Evolutionary conservation across 2,113 vertebrate species (phyloP), one percentile per base, ranked within the genome.

Genomic region (Pseudonaja textilis): DNA sequence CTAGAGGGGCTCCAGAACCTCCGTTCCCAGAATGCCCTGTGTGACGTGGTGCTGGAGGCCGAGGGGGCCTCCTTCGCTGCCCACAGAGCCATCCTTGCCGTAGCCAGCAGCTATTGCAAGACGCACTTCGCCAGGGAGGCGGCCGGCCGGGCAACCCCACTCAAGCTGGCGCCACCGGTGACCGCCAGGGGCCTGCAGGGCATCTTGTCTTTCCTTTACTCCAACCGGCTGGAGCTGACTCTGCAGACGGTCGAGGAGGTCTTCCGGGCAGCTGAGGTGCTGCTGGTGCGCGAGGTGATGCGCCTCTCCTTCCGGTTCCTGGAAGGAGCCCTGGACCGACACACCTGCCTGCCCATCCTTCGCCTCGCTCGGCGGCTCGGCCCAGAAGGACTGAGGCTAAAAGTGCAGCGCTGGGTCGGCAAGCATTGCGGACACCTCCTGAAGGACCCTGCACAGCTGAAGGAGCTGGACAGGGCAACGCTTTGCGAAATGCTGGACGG

Each of bases 191-290:
- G 97, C 16, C 95, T 98, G 54, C 92, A 91, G 42, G 97, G 95
- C 0, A 90, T 97, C 47, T 95, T 97, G 57, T 91, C 95, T 85
- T 97, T 97, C 91, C 94, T 98, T 18, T 98, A 97, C 92, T 96
- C 96, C 86, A 96, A 95, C 91, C 93, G 91, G n/a, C 92, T 98
- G 4, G 87, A 93, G 1, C 95, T 97, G 26, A 96, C 95, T 0
- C 64, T 97, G 57, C 89, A 93, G 91, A 97, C 92, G 5, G 52
- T 97, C 0, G 97, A 97, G 87, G 97, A 97, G 56, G 97, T 96
- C 25, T 95, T 97, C 61, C 94, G 93, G 89, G 96, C 95, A 0
- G 96, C 97, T 16, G 95, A 97, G 88, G 52, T 47, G 5, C 96
- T 97, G 61, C 93, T 97, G 47, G 91, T 97, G 54, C 87, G 94